Evolutionary conservation across 30 jellyfish, hydroid and myxozoan genomes (phyloP).

Genomic region (Hydra vulgaris): DNA sequence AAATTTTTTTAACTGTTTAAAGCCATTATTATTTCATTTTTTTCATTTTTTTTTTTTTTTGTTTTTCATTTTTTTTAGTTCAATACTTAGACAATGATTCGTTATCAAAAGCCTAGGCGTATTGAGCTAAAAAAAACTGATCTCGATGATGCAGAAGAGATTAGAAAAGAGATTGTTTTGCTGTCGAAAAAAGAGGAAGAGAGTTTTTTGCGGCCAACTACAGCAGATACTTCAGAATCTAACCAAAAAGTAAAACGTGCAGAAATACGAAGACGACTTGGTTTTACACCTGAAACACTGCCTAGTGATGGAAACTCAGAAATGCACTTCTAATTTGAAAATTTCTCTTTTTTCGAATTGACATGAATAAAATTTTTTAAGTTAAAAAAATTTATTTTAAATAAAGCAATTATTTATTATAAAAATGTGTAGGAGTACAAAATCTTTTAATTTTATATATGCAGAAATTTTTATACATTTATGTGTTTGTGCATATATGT

Average conservation of each 20-base stretch:
- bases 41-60: no score
- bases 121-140: conserved; percentile 73
- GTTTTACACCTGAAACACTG: conserved; percentile 74
- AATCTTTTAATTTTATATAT: no score
- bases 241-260: conserved; percentile 39
- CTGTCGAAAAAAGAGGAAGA: not conserved
- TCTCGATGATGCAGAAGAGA: conserved; percentile 56
- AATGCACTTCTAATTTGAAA: conserved; percentile 35
- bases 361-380: no score
- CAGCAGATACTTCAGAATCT: conserved; percentile 8
- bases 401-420: no score
- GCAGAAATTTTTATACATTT: no score
- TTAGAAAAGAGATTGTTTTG: conserved; percentile 27
- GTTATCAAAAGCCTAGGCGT: conserved; percentile 81
- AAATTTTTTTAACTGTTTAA: no score
- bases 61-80: not conserved
- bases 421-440: no score
- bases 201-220: not conserved
- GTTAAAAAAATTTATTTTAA: no score
- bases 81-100: conserved; percentile 39
- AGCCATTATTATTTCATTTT: no score
- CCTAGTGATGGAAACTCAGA: conserved; percentile 67
- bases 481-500: no score
- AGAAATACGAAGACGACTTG: conserved; percentile 72
- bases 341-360: no score